phyloP scores from a whole-genome alignment of 2,113 vertebrate species.

The Urocolius indicus region DNA sequence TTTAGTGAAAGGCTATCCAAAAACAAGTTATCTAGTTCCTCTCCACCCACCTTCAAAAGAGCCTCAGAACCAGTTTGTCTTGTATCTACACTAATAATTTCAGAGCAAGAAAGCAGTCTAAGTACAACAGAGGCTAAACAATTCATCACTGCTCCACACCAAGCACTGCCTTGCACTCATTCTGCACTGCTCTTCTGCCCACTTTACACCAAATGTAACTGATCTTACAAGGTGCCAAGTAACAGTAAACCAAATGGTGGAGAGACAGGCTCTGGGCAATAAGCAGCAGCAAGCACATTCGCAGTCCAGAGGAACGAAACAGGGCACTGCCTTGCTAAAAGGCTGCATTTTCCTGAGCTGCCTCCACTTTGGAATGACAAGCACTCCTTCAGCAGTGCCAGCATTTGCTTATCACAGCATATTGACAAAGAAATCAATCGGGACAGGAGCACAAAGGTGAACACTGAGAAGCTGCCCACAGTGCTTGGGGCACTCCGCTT shows the following conservation, averaged over 20 bases:
- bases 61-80: slow-evolving; percentile 17
- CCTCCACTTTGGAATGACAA: background rate
- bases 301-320: background rate
- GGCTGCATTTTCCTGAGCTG: slow-evolving; percentile 15
- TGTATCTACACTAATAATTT: background rate
- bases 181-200: background rate
- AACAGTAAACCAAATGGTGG: background rate
- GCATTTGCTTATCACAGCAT: slow-evolving; percentile 45
- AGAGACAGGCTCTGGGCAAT: background rate
- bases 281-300: background rate
- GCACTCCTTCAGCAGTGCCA: background rate
- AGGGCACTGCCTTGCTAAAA: background rate
- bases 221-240: background rate
- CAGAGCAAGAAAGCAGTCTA: background rate
- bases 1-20: background rate
- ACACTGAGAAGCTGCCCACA: fast-evolving
- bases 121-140: background rate
- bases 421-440: slow-evolving; percentile 46
- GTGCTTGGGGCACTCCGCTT: background rate
- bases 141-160: background rate
- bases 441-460: slow-evolving; percentile 22
- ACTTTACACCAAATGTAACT: fast-evolving
- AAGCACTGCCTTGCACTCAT: background rate
- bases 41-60: background rate
- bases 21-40: background rate